Conservation (phyloP, 2,113 vertebrate species). For the Oryzias curvinotus region DNA sequence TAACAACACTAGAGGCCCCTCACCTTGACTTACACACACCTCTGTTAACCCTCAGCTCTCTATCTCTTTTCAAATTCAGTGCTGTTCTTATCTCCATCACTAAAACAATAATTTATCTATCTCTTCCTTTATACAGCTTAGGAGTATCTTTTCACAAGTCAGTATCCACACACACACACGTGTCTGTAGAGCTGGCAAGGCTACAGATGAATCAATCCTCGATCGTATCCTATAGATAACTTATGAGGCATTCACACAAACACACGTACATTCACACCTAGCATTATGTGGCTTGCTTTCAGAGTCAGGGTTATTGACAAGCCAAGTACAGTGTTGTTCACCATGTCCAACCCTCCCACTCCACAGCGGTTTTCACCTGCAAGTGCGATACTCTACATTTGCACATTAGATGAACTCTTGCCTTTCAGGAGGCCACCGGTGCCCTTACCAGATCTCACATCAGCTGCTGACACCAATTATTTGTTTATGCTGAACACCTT, state of each 20-base stretch:
- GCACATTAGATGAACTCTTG: neutral
- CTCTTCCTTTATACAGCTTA: no score
- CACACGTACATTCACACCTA: conserved; percentile 12
- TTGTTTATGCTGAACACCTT: conserved; percentile 53
- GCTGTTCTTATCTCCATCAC: no score
- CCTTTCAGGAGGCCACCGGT: conserved; percentile 24
- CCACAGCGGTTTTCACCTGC: neutral
- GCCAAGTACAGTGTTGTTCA: conserved; percentile 14
- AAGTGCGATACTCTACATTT: neutral
- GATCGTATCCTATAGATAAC: no score
- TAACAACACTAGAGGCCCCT: no score
- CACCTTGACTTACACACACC: no score
- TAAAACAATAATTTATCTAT: no score
- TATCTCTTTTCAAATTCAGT: no score
- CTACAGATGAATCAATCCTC: no score
- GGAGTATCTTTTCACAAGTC: no score
- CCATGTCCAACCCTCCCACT: conserved; percentile 29
- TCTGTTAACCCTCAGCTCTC: no score
- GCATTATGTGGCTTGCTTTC: conserved; percentile 39
- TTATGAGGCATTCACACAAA: neutral
- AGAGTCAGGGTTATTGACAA: conserved; percentile 44
- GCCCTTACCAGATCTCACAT: conserved; percentile 54
- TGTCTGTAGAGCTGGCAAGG: no score
- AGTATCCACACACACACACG: no score
- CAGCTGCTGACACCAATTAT: conserved; percentile 48